Conservation (phyloP, 1,140 invertebrate species). For the Euschistus heros region DNA sequence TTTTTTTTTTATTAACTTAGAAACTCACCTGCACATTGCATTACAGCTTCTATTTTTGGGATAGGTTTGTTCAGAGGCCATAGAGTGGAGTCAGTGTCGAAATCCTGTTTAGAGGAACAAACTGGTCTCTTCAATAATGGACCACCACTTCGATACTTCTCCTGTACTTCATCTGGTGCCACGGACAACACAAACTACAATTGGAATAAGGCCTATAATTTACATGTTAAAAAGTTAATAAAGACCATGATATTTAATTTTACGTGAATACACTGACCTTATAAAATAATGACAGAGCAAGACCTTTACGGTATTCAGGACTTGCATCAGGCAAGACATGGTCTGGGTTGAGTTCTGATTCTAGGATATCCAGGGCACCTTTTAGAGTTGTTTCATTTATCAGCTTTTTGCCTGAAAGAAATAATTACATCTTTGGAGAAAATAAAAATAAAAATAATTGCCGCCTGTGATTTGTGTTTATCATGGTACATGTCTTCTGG, state of each 20-base stretch:
- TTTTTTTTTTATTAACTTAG: too few relatives aligned
- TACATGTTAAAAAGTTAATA: constrained; percentile 18
- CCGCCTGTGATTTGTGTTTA: too few relatives aligned
- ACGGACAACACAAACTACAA: constrained; percentile 12
- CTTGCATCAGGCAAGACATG: constrained; percentile 50
- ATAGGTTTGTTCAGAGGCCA: constrained; percentile 72
- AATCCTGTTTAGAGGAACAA: constrained; percentile 60
- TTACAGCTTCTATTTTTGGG: constrained; percentile 60
- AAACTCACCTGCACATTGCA: constrained; percentile 50
- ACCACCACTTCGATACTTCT: constrained; percentile 24
- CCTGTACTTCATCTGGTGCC: not conserved
- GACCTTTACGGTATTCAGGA: constrained; percentile 45
- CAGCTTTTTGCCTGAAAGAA: constrained; percentile 45
- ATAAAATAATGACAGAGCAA: constrained; percentile 39
- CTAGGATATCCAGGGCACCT: constrained; percentile 45
- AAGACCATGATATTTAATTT: too few relatives aligned
- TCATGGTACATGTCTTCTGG: constrained; percentile 35
- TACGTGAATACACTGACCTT: constrained; percentile 37
- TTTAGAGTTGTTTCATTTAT: constrained; percentile 42
- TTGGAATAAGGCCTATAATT: not conserved
- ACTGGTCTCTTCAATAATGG: constrained; percentile 39
- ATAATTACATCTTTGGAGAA: constrained; percentile 58
- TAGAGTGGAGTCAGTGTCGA: constrained; percentile 53
- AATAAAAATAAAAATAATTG: constrained; percentile 34
- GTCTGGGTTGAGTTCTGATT: constrained; percentile 51